These are phyloP conservation scores for Cebus imitator DNA, from an alignment of 2,113 vertebrate species.

Conservation along the genomic window DNA sequence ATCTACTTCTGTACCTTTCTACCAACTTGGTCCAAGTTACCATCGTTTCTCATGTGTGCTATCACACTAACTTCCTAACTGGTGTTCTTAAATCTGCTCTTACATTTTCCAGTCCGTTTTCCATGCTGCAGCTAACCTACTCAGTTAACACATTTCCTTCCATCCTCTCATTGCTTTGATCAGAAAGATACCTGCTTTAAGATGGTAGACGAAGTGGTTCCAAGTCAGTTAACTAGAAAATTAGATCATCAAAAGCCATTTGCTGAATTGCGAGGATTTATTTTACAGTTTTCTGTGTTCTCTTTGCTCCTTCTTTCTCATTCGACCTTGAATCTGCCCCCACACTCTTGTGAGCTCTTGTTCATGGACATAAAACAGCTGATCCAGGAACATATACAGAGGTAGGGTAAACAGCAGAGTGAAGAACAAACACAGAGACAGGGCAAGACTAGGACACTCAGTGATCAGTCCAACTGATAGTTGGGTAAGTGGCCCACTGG, in stretches of 20 bases:
- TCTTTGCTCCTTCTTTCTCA: background rate
- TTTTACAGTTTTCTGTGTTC: background rate
- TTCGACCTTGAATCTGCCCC: background rate
- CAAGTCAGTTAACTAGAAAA: background rate
- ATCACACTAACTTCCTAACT: background rate
- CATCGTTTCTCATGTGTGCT: background rate
- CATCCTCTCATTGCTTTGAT: background rate
- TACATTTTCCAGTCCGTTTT: background rate
- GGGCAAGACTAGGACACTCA: background rate
- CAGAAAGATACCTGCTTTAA: background rate
- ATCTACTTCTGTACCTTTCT: background rate
- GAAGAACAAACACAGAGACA: background rate
- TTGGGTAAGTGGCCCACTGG: accelerated
- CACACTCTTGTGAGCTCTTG: background rate
- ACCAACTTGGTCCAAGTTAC: background rate
- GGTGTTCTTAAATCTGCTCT: background rate
- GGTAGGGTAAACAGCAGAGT: background rate
- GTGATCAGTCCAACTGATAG: background rate
- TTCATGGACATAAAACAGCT: background rate
- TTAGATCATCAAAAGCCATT: background rate
- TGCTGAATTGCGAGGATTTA: background rate
- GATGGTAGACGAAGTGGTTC: background rate
- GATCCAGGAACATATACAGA: background rate
- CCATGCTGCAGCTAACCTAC: background rate
- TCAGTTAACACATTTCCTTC: accelerated